Evolutionary conservation across 2,888 invertebrate species (phyloP), one percentile per base, ranked within the genome.

Genomic region (Pristionchus mayeri): DNA sequence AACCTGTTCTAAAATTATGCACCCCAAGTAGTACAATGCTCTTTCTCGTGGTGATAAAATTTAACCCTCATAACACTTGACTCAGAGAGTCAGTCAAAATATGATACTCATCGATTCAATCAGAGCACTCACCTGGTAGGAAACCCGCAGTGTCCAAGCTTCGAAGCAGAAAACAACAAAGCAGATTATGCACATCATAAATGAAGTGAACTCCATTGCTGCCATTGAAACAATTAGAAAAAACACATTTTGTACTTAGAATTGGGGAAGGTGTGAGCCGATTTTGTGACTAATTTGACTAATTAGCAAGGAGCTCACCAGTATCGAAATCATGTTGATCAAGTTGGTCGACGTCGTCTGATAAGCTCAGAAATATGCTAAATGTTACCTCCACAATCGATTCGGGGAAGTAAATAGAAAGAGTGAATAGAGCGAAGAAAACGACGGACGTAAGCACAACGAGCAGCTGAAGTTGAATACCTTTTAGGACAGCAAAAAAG

Each of bases 41-140:
- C n/a, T n/a, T n/a, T n/a, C n/a, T n/a, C n/a, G n/a, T n/a, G n/a
- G n/a, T n/a, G n/a, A n/a, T n/a, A n/a, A n/a, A n/a, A n/a, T n/a
- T n/a, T n/a, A n/a, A n/a, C n/a, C n/a, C n/a, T n/a, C n/a, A n/a
- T n/a, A n/a, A n/a, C n/a, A n/a, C n/a, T n/a, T n/a, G n/a, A n/a
- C n/a, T n/a, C n/a, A n/a, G n/a, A n/a, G n/a, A n/a, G n/a, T n/a
- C n/a, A n/a, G n/a, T n/a, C n/a, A n/a, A n/a, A n/a, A n/a, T n/a
- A n/a, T n/a, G n/a, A n/a, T n/a, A n/a, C n/a, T n/a, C n/a, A n/a
- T n/a, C n/a, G n/a, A n/a, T n/a, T n/a, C n/a, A n/a, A n/a, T n/a
- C n/a, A n/a, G n/a, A n/a, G n/a, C n/a, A n/a, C n/a, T 27, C 18
- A 76, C 76, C 27, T 76, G 76, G 50, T 48, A 76, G 7, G 76